Evolutionary conservation across 2,797 vertebrate species (phyloP), one percentile per base, ranked within the genome.

Genomic region (Pangasius djambal): DNA sequence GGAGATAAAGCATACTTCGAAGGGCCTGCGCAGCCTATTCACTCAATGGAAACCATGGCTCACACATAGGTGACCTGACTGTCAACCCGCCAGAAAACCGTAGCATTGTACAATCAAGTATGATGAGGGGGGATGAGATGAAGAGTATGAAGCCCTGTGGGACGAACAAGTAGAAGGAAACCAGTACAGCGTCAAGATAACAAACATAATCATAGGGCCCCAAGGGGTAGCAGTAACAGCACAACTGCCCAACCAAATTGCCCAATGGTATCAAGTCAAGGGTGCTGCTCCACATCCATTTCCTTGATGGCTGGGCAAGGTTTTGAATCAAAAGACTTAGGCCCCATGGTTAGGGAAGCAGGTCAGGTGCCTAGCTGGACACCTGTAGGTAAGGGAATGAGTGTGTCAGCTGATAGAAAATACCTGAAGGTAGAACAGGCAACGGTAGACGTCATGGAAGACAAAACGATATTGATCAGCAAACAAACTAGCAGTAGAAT

Each of bases 21-120:
- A 25, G 37, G 22, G 2, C 9, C 18, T 34, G 2, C 13, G 13
- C 1, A 7, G 28, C 28, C 28, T 10, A n/a, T 75, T 9, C 4
- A 4, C 9, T 10, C 0, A 48, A 52, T 78, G 28, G 75, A 52
- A 28, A 2, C 25, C 22, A 15, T 78, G 28, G 75, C 0, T 78
- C 0, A 13, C 0, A 0, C 4, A 52, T 0, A n/a, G 55, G 2
- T 13, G 4, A 0, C 40, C 72, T 0, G 75, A 78, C 1, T 78
- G 48, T 2, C 1, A 6, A 16, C 7, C 8, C 4, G 12, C 8
- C 2, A 25, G 8, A 77, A 1, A 50, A 1, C 74, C 44, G 1
- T 50, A 25, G 22, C 74, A 50, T 1, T 77, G 74, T 2, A 50
- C 40, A 0, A 13, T 75, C 0, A 75, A 4, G 3, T 48, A 75